These are phyloP conservation scores for Plutella xylostella DNA, from an alignment of 2,888 invertebrate genomes.

Conservation along the genomic window DNA sequence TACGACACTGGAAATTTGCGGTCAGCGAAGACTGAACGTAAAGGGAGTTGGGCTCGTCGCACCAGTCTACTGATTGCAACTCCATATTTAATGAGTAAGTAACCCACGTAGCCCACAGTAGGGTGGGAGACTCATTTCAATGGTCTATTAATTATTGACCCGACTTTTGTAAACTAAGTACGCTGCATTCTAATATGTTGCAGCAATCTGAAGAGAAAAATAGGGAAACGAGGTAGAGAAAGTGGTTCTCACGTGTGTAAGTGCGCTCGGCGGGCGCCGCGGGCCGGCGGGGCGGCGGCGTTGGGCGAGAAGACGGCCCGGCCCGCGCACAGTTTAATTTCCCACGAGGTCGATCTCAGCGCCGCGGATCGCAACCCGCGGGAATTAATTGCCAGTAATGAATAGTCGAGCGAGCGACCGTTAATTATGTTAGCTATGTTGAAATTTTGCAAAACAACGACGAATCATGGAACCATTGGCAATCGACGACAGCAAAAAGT, in stretches of 20 bases:
- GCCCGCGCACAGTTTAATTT: conserved; percentile 66
- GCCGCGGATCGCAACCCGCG: conserved; percentile 64
- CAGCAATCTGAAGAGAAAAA: conserved; percentile 42
- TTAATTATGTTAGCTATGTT: conserved; percentile 52
- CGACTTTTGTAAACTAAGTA: not conserved
- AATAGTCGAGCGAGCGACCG: conserved; percentile 67
- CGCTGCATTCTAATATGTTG: conserved; percentile 9
- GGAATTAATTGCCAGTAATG: conserved; percentile 70
- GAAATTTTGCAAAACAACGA: conserved; percentile 4
- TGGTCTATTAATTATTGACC: conserved; percentile 46
- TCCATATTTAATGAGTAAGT: conserved; percentile 64
- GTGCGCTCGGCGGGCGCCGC: conserved; percentile 25
- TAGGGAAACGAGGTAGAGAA: conserved; percentile 51
- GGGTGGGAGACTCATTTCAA: conserved; percentile 56
- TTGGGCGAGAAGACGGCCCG: conserved; percentile 53
- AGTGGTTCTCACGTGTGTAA: conserved; percentile 35
- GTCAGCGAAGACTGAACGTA: conserved; percentile 28
- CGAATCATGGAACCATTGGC: not conserved
- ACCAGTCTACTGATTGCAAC: conserved; percentile 54
- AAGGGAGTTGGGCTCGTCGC: conserved; percentile 41
- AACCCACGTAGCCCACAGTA: conserved; percentile 47
- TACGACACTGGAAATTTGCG: conserved; percentile 21
- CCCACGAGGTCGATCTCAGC: conserved; percentile 70
- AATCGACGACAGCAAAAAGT: not conserved
- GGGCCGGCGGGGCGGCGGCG: conserved; percentile 27